Conservation (phyloP, 2,888 invertebrate genomes). For the Scrobipalpa costella region DNA sequence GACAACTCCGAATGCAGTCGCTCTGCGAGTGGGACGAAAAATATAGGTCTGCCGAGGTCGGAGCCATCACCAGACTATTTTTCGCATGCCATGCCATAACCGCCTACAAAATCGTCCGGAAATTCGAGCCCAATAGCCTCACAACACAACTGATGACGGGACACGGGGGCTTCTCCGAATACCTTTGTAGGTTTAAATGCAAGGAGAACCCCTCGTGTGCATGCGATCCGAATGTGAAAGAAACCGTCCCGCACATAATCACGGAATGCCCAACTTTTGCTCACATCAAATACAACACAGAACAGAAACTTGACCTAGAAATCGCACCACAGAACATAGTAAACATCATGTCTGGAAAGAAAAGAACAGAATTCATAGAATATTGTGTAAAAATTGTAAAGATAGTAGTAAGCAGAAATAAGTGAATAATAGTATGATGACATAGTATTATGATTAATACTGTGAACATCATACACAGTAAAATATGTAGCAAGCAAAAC, state of each 20-base stretch:
- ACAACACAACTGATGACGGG: neutral
- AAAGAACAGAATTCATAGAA: too few relatives aligned
- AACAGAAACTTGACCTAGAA: too few relatives aligned
- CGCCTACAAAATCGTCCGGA: neutral
- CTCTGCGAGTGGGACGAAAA: slow-evolving; percentile 7
- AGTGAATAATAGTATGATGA: neutral
- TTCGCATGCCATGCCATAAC: neutral
- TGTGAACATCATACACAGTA: neutral
- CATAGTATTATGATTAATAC: neutral
- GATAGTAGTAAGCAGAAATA: neutral
- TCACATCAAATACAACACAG: too few relatives aligned
- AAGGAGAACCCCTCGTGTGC: slow-evolving; percentile 20
- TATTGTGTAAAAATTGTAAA: too few relatives aligned
- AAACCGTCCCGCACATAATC: neutral
- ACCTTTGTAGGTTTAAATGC: slow-evolving; percentile 22
- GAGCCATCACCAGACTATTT: neutral
- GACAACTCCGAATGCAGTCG: neutral
- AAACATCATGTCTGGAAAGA: too few relatives aligned
- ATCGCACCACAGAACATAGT: too few relatives aligned
- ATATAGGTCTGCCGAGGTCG: neutral
- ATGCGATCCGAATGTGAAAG: neutral
- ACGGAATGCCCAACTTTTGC: neutral
- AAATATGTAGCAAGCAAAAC: neutral
- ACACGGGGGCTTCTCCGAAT: slow-evolving; percentile 22
- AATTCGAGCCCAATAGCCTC: neutral